Evolutionary conservation across 1,140 invertebrate species (phyloP).

Genomic region (Heterodera schachtii): DNA sequence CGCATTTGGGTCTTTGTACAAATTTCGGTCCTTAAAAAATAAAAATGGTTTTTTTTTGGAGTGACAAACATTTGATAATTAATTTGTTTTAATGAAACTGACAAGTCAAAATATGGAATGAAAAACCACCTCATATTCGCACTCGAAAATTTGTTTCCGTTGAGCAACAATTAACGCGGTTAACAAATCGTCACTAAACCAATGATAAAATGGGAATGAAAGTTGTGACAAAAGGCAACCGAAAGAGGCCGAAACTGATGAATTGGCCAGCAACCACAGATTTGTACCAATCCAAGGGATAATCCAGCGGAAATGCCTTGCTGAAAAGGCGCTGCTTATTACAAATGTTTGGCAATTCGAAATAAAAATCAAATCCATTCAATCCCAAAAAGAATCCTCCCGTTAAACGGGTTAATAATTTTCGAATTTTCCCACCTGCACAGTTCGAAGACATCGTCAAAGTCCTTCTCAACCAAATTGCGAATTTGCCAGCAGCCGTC

Average conservation of each 20-base stretch:
- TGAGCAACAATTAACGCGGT: conserved; percentile 25
- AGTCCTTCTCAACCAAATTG: conserved; percentile 27
- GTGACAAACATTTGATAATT: conserved; percentile 11
- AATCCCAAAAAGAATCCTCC: neutral
- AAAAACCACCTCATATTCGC: conserved; percentile 21
- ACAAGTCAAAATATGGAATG: neutral
- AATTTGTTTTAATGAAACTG: neutral
- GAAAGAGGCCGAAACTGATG: conserved; percentile 27
- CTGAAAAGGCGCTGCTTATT: conserved; percentile 9
- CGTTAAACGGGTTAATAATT: neutral
- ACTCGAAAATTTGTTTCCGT: conserved; percentile 8
- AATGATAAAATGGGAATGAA: neutral
- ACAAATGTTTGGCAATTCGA: too few relatives aligned
- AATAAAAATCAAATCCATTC: neutral
- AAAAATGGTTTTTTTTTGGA: neutral
- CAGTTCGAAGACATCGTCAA: conserved; percentile 15
- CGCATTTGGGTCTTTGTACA: conserved; percentile 13
- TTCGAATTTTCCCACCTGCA: neutral
- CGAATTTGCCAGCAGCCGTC: conserved; percentile 15
- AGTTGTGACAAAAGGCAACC: neutral
- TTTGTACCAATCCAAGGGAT: conserved; percentile 26
- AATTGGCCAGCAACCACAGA: conserved; percentile 27
- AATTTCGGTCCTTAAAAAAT: conserved; percentile 5
- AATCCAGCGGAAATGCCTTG: conserved; percentile 20
- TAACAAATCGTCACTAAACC: conserved; percentile 6